Conservation (phyloP, 1,140 invertebrate genomes). For the Daktulosphaira vitifoliae region DNA sequence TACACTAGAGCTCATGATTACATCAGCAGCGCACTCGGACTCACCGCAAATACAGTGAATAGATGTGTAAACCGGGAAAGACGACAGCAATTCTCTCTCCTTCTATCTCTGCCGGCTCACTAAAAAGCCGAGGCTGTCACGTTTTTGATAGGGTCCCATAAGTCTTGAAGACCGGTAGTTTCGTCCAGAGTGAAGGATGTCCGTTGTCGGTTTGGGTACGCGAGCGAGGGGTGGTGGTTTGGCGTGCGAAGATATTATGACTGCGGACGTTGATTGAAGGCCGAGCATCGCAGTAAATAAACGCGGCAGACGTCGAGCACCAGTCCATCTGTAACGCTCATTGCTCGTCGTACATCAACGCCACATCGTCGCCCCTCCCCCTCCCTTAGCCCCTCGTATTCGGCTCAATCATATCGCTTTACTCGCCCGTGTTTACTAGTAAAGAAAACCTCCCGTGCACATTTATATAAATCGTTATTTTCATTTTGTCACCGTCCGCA, state of each 20-base stretch:
- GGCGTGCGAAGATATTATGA: slow-evolving; percentile 18
- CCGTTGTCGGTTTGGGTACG: no score
- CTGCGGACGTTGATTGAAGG: slow-evolving; percentile 31
- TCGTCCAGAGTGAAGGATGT: no score
- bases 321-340: slow-evolving; percentile 26
- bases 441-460: no score
- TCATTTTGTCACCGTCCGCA: slow-evolving; percentile 2
- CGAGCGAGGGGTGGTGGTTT: no score
- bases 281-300: slow-evolving; percentile 28
- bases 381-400: neutral
- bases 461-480: slow-evolving; percentile 22
- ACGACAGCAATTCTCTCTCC: no score
- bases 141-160: slow-evolving; percentile 22
- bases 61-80: no score
- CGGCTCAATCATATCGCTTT: slow-evolving; percentile 23
- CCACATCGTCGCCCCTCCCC: neutral
- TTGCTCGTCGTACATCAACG: slow-evolving; percentile 24
- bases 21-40: no score
- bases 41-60: no score
- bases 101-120: no score
- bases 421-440: neutral
- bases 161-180: slow-evolving; percentile 16
- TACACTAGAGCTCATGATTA: no score
- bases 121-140: slow-evolving; percentile 1
- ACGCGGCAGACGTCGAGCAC: slow-evolving; percentile 22